Evolutionary conservation across 2,797 vertebrate species (phyloP).

Genomic region (Zalophus californianus): DNA sequence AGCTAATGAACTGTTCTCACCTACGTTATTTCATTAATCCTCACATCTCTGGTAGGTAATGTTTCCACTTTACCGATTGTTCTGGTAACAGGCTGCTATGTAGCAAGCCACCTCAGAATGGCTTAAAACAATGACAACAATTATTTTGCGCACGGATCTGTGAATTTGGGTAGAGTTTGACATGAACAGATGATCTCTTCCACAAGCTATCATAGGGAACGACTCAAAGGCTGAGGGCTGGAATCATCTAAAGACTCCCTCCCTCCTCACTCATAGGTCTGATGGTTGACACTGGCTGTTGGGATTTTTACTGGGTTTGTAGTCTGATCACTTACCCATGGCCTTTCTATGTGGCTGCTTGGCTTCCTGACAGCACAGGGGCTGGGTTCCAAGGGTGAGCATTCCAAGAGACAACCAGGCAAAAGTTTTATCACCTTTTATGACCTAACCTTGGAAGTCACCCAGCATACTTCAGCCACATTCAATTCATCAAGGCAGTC

Average conservation of each 20-base stretch:
- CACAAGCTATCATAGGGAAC: not conserved
- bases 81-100: not conserved
- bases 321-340: not conserved
- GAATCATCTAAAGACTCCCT: not conserved
- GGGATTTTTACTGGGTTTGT: not conserved
- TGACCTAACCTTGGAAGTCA: not conserved
- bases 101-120: not conserved
- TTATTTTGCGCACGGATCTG: conserved; percentile 10
- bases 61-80: not conserved
- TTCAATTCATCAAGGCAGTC: not conserved
- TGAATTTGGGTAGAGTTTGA: not conserved
- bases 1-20: not conserved
- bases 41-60: not conserved
- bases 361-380: not conserved
- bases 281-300: not conserved
- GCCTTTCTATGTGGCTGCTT: not conserved
- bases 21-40: conserved; percentile 44
- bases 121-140: not conserved
- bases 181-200: not conserved
- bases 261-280: not conserved
- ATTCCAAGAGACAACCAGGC: not conserved
- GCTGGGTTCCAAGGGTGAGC: not conserved
- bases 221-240: not conserved
- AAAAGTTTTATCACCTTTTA: conserved; percentile 2
- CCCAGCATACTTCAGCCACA: not conserved